Base-by-base conservation (phyloP, 2,113 vertebrate species). In the Pseudorasbora parva region DNA sequence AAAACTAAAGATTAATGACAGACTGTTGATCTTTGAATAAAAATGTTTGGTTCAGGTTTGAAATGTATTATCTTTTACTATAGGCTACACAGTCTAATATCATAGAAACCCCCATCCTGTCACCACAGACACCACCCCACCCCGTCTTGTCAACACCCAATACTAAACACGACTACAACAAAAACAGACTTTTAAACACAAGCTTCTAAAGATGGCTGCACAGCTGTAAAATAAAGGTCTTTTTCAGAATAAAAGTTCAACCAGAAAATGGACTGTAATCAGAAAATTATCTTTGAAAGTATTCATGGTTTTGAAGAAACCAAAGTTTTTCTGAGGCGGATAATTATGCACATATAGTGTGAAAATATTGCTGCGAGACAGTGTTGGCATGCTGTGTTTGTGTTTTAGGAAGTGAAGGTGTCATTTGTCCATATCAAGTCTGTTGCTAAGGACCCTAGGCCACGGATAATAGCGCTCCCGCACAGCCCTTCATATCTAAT, bases 391-490 rank as follows among this genome's bases (percentile, higher is more conserved):
- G 10, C 81, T 78, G 27, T 64, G 60, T 60, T 85, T 87, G 69
- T 79, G 9, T 83, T 87, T 75, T 80, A 83, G 75, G 69, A 83
- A 85, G 69, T 85, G 84, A 74, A 82, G 79, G 86, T 87, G 69
- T 87, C 83, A 76, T 87, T 85, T 85, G 71, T 25, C 81, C 27
- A 33, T 57, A 47, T 80, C 60, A 56, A 75, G 83, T 85, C 80
- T 89, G 88, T 87, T 85, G 82, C 87, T 84, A 88, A 78, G 85
- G 83, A 84, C 86, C 81, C 41, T 54, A 69, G 87, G 88, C 86
- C 73, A 81, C 30, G 41, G 75, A 86, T 85, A 84, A 85, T 78
- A 77, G 82, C 19, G 49, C 60, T 57, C 43, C 33, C 78, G 74
- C 74, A 71, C 33, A 76, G 49, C 33, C 69, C 85, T 83, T 86